Evolutionary conservation across 2,113 vertebrate species (phyloP), one percentile per base, ranked within the genome.

Genomic region (Strix aluco): DNA sequence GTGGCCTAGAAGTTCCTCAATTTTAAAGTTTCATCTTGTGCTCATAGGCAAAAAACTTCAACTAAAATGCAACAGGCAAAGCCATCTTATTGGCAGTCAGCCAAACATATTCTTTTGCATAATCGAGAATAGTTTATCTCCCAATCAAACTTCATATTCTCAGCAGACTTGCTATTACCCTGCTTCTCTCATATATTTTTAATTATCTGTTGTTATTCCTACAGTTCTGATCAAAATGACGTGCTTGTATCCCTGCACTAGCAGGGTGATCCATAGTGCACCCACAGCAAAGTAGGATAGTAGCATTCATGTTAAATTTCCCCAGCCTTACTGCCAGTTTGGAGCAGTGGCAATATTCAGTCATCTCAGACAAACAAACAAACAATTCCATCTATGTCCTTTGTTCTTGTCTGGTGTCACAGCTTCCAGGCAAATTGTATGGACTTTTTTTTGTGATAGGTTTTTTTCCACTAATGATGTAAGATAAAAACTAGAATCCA

Each of bases 1-100:
- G 75, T 55, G 65, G 62, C 59, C 94, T 91, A 85, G 34, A 82
- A 94, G 94, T 97, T 98, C 86, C 97, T 95, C 86, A 97, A 84
- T 96, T 96, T 94, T 63, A 47, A 92, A 90, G 92, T 71, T 96
- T 78, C 89, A 59, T 92, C 92, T 91, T 96, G 88, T 63, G 55
- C 71, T 81, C 77, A 55, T 69, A 11, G 5, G 74, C 66, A 95
- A 88, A 97, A 95, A 55, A 10, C 51, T 36, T 58, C 40, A 59
- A 72, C 74, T 59, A 88, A 94, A 93, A 58, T 11, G 13, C 15
- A 65, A 32, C 66, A 42, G 69, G 62, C 40, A 65, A 58, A 96
- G 36, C 29, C 15, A 15, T 34, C 32, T 40, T 66, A 65, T n/a
- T 86, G 72, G 36, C 25, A 15, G 62, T 74, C 46, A 89, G 25